Conservation (phyloP, 2,888 invertebrate species). For the Agrochola lota region DNA sequence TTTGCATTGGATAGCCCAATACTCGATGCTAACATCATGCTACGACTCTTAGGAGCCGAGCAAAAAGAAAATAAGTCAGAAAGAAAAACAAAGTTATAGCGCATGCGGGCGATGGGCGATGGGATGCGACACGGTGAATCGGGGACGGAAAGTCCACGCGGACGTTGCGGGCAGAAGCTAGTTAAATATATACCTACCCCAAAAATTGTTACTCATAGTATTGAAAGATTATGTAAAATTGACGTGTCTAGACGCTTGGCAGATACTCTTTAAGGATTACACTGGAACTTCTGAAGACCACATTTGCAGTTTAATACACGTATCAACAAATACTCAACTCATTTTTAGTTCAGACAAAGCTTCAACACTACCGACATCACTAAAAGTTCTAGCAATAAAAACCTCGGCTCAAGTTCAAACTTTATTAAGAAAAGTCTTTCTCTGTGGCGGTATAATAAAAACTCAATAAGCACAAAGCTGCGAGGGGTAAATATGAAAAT, state of each 20-base stretch:
- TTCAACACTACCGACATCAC: constrained; percentile 18
- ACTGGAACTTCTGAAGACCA: neutral
- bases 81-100: too few relatives aligned
- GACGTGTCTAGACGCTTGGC: neutral
- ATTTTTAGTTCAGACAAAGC: constrained; percentile 27
- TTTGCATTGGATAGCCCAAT: too few relatives aligned
- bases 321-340: neutral
- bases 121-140: too few relatives aligned
- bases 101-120: too few relatives aligned
- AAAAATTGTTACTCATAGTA: neutral
- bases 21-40: too few relatives aligned
- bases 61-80: too few relatives aligned
- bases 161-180: too few relatives aligned
- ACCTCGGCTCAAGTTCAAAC: constrained; percentile 30
- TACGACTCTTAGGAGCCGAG: too few relatives aligned
- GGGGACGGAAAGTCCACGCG: too few relatives aligned
- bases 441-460: constrained; percentile 56
- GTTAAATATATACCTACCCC: neutral
- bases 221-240: neutral
- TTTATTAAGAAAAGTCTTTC: constrained; percentile 53
- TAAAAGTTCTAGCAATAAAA: constrained; percentile 37
- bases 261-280: neutral
- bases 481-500: constrained; percentile 75
- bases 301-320: constrained; percentile 6
- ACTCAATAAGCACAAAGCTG: constrained; percentile 58